A percentile compares a stretch with the other conserved stretches of the same genome.
Evolutionary conservation across 1,140 invertebrate species (phyloP).

Genomic region (Drosophila burlai): DNA sequence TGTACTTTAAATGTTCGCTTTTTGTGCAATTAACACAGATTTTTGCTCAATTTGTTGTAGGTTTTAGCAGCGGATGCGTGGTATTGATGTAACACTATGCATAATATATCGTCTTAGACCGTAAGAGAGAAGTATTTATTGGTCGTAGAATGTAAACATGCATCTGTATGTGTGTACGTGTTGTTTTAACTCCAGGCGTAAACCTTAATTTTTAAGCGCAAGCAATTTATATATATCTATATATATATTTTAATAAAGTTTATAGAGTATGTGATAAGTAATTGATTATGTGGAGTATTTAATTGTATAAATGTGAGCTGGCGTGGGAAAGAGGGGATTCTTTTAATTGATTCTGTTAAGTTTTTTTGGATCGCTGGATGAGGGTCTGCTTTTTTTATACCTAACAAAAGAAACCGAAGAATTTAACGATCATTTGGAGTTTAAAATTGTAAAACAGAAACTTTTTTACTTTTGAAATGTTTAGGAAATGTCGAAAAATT

Average conservation of each 20-base stretch:
- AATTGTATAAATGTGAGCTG: not conserved
- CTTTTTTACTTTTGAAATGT: too few relatives aligned
- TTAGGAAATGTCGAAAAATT: too few relatives aligned
- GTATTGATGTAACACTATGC: constrained; percentile 28
- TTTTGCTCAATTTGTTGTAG: constrained; percentile 78
- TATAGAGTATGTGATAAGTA: constrained; percentile 64
- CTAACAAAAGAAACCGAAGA: too few relatives aligned
- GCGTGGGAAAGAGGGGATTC: not conserved
- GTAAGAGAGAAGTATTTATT: constrained; percentile 71
- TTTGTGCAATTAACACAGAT: constrained; percentile 68
- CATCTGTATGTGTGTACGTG: constrained; percentile 55
- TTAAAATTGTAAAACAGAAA: too few relatives aligned
- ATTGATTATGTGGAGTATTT: not conserved
- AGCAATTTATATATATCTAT: constrained; percentile 75
- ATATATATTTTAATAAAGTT: constrained; percentile 83
- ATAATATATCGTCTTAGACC: constrained; percentile 41
- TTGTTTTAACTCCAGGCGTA: constrained; percentile 78
- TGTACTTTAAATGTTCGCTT: constrained; percentile 75
- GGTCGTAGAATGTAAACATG: constrained; percentile 63
- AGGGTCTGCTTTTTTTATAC: too few relatives aligned
- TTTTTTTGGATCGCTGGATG: too few relatives aligned
- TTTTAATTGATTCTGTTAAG: not conserved
- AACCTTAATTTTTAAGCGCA: constrained; percentile 74
- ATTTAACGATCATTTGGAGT: too few relatives aligned
- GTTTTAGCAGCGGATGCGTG: constrained; percentile 33